Percentiles rank a stretch among this genome's conserved stretches.
These are phyloP conservation scores for Esox niger DNA, from an alignment of 2,113 vertebrate genomes.

Conservation along the genomic window DNA sequence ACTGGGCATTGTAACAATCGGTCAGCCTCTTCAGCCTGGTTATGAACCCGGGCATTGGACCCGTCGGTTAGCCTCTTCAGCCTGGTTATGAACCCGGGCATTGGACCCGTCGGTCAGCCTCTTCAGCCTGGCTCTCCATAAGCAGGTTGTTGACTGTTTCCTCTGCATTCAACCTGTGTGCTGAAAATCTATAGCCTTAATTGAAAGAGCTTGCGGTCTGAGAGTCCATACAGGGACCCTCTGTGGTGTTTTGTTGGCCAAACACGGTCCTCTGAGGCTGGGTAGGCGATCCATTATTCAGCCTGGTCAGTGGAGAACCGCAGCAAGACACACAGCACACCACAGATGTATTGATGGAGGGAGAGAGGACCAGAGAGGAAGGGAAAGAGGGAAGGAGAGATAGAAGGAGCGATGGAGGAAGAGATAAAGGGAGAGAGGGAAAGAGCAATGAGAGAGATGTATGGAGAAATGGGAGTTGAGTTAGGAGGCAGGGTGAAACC, in stretches of 20 bases:
- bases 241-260: slow-evolving; percentile 59
- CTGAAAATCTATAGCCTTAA: slow-evolving; percentile 61
- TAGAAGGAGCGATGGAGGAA: slow-evolving; percentile 7
- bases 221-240: slow-evolving; percentile 48
- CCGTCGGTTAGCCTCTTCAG: no score
- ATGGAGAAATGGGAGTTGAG: not conserved
- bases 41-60: no score
- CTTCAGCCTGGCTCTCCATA: not conserved
- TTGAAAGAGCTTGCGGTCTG: slow-evolving; percentile 65
- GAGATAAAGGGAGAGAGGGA: slow-evolving; percentile 42
- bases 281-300: slow-evolving; percentile 68
- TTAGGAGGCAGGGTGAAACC: no score
- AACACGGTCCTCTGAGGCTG: slow-evolving; percentile 63
- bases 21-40: no score
- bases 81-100: no score
- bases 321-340: slow-evolving; percentile 39
- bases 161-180: not conserved
- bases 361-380: slow-evolving; percentile 24
- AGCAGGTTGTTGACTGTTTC: no score
- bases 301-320: slow-evolving; percentile 47
- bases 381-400: slow-evolving; percentile 44
- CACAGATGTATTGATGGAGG: slow-evolving; percentile 63
- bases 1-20: no score
- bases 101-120: not conserved
- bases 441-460: slow-evolving; percentile 33